These are phyloP conservation scores for Podocnemis expansa DNA, from an alignment of 2,113 vertebrate genomes.

Conservation along the genomic window DNA sequence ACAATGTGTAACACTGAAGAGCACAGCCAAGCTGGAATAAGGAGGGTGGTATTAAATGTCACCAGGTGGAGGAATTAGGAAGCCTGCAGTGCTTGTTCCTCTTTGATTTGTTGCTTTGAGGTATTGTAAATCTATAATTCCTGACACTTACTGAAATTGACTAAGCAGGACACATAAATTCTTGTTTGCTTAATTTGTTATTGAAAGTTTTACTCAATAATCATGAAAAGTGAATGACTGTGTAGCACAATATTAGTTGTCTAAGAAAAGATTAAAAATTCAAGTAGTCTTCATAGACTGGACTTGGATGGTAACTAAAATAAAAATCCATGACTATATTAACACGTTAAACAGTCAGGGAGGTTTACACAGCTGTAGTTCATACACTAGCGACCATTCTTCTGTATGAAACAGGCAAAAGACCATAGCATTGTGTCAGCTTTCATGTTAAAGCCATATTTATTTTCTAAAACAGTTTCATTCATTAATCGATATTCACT, in stretches of 20 bases:
- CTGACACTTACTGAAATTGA: slow-evolving; percentile 72
- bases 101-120: slow-evolving; percentile 66
- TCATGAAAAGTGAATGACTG: slow-evolving; percentile 74
- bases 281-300: slow-evolving; percentile 77
- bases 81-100: slow-evolving; percentile 23
- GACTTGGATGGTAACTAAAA: slow-evolving; percentile 67
- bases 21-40: background rate
- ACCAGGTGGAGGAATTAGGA: slow-evolving; percentile 8
- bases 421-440: slow-evolving; percentile 57
- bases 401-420: slow-evolving; percentile 61
- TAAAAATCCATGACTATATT: slow-evolving; percentile 74
- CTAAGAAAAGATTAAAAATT: slow-evolving; percentile 77
- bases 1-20: slow-evolving; percentile 11
- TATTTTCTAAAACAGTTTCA: slow-evolving; percentile 63
- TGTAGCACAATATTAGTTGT: slow-evolving; percentile 66
- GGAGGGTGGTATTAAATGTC: background rate
- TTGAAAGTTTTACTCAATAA: slow-evolving; percentile 80
- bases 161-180: slow-evolving; percentile 75
- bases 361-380: slow-evolving; percentile 41
- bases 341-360: slow-evolving; percentile 63
- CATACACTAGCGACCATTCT: slow-evolving; percentile 62
- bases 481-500: slow-evolving; percentile 66
- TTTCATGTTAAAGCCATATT: slow-evolving; percentile 68
- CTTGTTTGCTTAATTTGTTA: slow-evolving; percentile 78
- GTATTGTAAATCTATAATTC: slow-evolving; percentile 72